These are phyloP conservation scores for Chrosomus eos DNA, from an alignment of 2,797 vertebrate species.

Conservation along the genomic window DNA sequence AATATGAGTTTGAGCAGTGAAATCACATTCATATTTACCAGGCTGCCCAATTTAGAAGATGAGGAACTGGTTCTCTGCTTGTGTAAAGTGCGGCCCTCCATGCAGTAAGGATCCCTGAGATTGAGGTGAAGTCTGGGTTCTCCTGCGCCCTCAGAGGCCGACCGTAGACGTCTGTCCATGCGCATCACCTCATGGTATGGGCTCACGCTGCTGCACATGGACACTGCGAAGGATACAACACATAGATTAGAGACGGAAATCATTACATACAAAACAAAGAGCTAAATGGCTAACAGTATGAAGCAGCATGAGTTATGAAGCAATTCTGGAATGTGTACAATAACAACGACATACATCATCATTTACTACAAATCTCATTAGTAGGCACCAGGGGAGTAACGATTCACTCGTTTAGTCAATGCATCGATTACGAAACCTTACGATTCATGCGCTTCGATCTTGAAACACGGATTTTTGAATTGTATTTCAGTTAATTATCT, in stretches of 20 bases:
- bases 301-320: background rate
- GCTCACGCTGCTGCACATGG: slow-evolving; percentile 88
- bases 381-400: background rate
- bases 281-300: background rate
- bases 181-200: slow-evolving; percentile 90
- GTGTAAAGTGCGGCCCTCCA: slow-evolving; percentile 81
- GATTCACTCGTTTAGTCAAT: background rate
- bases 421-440: background rate
- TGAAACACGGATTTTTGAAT: background rate
- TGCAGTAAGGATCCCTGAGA: slow-evolving; percentile 82
- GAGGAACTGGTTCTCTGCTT: slow-evolving; percentile 92
- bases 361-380: background rate
- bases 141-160: slow-evolving; percentile 94
- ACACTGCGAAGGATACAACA: slow-evolving; percentile 71
- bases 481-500: background rate
- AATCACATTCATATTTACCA: slow-evolving; percentile 79
- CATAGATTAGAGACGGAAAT: background rate
- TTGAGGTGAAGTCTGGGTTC: slow-evolving; percentile 88
- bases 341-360: background rate
- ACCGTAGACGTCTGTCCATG: slow-evolving; percentile 89
- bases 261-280: background rate
- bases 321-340: background rate
- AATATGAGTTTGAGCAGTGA: background rate
- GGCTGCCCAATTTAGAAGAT: slow-evolving; percentile 95
- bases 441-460: background rate